Percentiles rank a stretch among this genome's conserved stretches.
phyloP scores from a whole-genome alignment of 2,113 vertebrate genomes.

The Ovibos moschatus region DNA sequence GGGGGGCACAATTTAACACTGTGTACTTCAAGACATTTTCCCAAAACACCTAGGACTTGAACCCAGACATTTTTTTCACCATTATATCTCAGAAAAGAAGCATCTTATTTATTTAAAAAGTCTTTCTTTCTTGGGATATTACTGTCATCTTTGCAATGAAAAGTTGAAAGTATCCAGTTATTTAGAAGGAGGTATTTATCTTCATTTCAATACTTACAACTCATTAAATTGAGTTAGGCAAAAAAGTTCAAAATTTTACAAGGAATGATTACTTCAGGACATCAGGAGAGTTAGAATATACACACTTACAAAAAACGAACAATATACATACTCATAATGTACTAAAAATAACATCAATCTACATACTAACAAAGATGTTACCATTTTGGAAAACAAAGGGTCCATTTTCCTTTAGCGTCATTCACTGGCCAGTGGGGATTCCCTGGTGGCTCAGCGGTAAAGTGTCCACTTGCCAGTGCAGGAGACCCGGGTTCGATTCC shows the following conservation, averaged over 20 bases:
- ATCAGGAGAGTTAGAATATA: neutral
- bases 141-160: neutral
- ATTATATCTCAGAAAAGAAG: neutral
- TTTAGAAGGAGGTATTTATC: neutral
- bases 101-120: neutral
- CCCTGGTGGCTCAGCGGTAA: neutral
- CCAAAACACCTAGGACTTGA: neutral
- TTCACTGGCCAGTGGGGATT: neutral
- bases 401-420: neutral
- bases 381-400: neutral
- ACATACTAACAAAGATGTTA: neutral
- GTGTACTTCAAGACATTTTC: neutral
- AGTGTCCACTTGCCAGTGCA: neutral
- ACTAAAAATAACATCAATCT: neutral
- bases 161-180: neutral
- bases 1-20: neutral
- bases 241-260: neutral
- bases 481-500: neutral
- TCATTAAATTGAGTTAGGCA: neutral
- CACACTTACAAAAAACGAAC: neutral
- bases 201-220: neutral
- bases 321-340: neutral
- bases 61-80: neutral
- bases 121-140: neutral
- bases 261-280: neutral